Evolutionary conservation across 2,888 invertebrate genomes (phyloP).

Genomic region (Volucella zonaria): DNA sequence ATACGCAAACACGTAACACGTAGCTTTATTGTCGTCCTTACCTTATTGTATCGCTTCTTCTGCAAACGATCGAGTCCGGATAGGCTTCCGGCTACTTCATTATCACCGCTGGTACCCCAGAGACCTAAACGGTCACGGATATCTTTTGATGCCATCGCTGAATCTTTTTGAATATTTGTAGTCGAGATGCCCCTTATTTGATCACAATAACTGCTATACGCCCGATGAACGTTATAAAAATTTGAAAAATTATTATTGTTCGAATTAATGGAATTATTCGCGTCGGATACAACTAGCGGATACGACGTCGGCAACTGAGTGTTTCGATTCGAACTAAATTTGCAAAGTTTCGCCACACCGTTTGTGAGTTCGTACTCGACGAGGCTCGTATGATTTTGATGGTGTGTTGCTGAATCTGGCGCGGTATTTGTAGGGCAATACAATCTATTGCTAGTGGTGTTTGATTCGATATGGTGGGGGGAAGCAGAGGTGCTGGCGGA

Average conservation of each 20-base stretch:
- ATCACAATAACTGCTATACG: constrained; percentile 61
- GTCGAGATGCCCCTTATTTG: constrained; percentile 56
- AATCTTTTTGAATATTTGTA: constrained; percentile 5
- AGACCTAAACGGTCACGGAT: constrained; percentile 79
- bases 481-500: constrained; percentile 53
- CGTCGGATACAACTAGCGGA: constrained; percentile 21
- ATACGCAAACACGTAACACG: not conserved
- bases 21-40: constrained; percentile 73
- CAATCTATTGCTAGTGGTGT: constrained; percentile 76
- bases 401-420: constrained; percentile 75
- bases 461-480: constrained; percentile 72
- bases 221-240: constrained; percentile 59
- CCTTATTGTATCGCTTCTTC: constrained; percentile 81
- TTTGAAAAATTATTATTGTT: constrained; percentile 39
- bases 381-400: constrained; percentile 77
- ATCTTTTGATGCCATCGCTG: constrained; percentile 57
- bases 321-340: constrained; percentile 81
- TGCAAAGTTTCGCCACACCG: constrained; percentile 78
- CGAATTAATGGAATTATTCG: constrained; percentile 34
- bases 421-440: constrained; percentile 79
- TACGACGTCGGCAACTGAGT: constrained; percentile 75
- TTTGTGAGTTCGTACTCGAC: constrained; percentile 82
- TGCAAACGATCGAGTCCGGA: constrained; percentile 80
- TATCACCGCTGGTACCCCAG: constrained; percentile 79
- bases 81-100: constrained; percentile 79